phyloP scores from a whole-genome alignment of 2,888 invertebrate genomes.

The Junonia oenone region DNA sequence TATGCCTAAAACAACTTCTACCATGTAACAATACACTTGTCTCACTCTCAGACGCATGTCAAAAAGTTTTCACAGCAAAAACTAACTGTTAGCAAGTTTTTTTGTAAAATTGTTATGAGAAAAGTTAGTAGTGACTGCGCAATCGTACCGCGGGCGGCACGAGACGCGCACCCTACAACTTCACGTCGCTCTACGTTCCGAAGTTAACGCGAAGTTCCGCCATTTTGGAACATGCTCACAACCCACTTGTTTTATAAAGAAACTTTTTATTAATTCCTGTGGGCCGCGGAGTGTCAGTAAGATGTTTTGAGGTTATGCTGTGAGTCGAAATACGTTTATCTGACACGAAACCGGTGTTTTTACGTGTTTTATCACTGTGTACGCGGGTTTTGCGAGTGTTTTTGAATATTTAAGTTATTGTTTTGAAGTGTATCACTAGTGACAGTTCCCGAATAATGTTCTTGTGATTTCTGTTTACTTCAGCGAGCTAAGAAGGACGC shows the following conservation, averaged over 20 bases:
- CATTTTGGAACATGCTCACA: constrained; percentile 81
- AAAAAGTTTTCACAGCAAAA: constrained; percentile 44
- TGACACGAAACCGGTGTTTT: constrained; percentile 53
- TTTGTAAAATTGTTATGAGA: constrained; percentile 54
- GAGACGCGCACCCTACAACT: constrained; percentile 76
- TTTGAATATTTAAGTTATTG: constrained; percentile 61
- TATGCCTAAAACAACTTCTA: constrained; percentile 51
- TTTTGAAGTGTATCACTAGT: constrained; percentile 71
- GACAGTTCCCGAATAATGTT: constrained; percentile 65
- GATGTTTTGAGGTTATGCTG: constrained; percentile 78
- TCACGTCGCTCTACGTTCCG: constrained; percentile 78
- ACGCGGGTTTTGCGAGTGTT: constrained; percentile 50
- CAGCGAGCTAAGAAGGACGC: constrained; percentile 58
- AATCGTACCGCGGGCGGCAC: constrained; percentile 51
- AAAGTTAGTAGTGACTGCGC: constrained; percentile 71
- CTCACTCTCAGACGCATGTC: constrained; percentile 43
- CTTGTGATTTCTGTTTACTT: constrained; percentile 75
- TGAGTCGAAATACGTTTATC: constrained; percentile 61
- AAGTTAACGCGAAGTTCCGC: constrained; percentile 81
- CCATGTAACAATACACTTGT: constrained; percentile 31
- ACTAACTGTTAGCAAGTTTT: constrained; percentile 55
- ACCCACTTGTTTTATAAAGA: constrained; percentile 81
- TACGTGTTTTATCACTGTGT: constrained; percentile 47
- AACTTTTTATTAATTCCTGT: constrained; percentile 81
- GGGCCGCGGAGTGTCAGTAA: constrained; percentile 79